Conservation (phyloP, 2,113 vertebrate genomes). For the Panthera leo region DNA sequence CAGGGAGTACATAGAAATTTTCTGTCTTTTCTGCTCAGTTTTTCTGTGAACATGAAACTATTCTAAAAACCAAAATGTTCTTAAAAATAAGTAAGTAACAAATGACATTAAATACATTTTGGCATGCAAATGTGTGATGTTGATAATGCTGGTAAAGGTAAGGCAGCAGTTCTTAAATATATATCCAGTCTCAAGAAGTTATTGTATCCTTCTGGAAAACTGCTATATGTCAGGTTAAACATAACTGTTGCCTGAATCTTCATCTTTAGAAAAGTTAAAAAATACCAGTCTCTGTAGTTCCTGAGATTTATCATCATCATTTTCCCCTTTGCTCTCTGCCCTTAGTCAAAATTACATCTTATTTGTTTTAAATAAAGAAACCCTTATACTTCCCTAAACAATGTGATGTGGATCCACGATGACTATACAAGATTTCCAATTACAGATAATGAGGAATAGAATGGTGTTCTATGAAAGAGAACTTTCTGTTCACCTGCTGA, state of each 20-base stretch:
- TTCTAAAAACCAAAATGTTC: not conserved
- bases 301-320: not conserved
- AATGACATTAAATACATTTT: not conserved
- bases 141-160: not conserved
- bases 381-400: not conserved
- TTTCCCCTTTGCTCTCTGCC: not conserved
- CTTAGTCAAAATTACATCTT: not conserved
- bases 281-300: not conserved
- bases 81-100: not conserved
- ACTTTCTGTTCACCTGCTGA: not conserved
- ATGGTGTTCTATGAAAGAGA: not conserved
- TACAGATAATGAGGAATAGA: not conserved
- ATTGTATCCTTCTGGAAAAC: not conserved
- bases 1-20: not conserved
- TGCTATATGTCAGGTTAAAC: not conserved
- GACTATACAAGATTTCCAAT: not conserved
- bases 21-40: not conserved
- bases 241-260: not conserved
- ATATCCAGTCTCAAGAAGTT: not conserved
- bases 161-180: not conserved
- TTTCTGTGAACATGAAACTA: not conserved
- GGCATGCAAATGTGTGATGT: not conserved
- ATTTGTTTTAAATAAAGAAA: conserved; percentile 23
- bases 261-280: not conserved
- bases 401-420: not conserved